Evolutionary conservation across 2,888 invertebrate species (phyloP).

Genomic region (Orchestes rusci): DNA sequence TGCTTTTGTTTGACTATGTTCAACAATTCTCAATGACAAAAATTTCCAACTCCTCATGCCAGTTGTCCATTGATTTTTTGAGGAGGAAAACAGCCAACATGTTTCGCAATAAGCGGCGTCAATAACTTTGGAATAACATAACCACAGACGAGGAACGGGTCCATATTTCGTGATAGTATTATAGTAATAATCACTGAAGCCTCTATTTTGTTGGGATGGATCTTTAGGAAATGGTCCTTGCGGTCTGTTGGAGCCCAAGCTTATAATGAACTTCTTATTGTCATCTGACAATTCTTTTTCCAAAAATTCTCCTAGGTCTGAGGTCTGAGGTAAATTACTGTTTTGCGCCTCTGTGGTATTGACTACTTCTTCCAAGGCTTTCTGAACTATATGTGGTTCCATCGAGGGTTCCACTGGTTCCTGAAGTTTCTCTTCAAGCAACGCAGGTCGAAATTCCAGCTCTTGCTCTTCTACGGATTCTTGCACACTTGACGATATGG

Average conservation of each 20-base stretch:
- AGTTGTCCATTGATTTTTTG: constrained; percentile 10
- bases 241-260: neutral
- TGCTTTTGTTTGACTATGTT: neutral
- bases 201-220: constrained; percentile 24
- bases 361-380: no score
- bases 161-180: constrained; percentile 25
- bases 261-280: neutral
- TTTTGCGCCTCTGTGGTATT: no score
- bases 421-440: no score
- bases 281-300: neutral
- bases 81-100: constrained; percentile 21
- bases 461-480: neutral
- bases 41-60: constrained; percentile 26
- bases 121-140: constrained; percentile 26
- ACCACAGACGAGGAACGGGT: constrained; percentile 18
- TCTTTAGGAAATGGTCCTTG: constrained; percentile 13
- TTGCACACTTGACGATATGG: neutral
- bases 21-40: constrained; percentile 16
- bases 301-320: neutral
- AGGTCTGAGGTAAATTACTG: neutral
- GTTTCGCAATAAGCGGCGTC: constrained; percentile 27
- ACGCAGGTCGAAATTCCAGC: neutral
- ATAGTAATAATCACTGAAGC: constrained; percentile 26
- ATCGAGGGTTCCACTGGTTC: no score
- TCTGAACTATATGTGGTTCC: no score